Base-by-base conservation (phyloP, 2,113 vertebrate genomes). In the Antennarius striatus region DNA sequence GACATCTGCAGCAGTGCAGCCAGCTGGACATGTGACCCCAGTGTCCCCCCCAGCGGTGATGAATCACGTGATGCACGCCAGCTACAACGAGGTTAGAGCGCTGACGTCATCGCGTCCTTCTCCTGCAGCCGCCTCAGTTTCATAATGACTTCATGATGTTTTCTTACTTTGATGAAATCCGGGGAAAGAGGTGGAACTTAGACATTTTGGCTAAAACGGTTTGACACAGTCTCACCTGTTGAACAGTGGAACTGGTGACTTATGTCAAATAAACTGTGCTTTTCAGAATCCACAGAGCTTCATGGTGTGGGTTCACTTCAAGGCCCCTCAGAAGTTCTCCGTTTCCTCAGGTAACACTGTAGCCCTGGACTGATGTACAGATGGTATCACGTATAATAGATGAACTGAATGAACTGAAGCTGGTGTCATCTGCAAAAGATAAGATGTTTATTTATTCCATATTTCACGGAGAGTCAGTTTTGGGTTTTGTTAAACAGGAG, bases 41-140 rank as follows among this genome's bases (percentile, higher is more conserved):
- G 53, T 84, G 73, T 82, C 91, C 3, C 89, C 94, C 59, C 92
- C 95, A 0, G 95, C 95, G 0, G 94, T 99, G 68, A 89, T 98
- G 72, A 98, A 93, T 82, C 94, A 96, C 17, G 91, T 97, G 84
- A 93, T 99, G 94, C 94, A 95, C 49, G 94, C 96, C 70, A 95
- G 91, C 81, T 92, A 94, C 17, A 93, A 92, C 46, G 94, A 98
- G 89, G 98, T 98, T 73, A 91, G 92, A 79, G 3, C 42, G 6
- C 11, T 43, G 50, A 52, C 54, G 6, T 53, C 2, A 28, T 52
- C 49, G 17, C 6, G 40, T 6, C 30, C 1, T 14, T 28, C 28
- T 3, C 11, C 36, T 57, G 15, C 46, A 40, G 39, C 22, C 5
- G 5, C 1, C 22, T 49, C 45, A 12, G 48, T 47, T 58, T 6